phyloP scores from a whole-genome alignment of 53 echinoderm and acorn worm species.

The Stichopus horrens region DNA sequence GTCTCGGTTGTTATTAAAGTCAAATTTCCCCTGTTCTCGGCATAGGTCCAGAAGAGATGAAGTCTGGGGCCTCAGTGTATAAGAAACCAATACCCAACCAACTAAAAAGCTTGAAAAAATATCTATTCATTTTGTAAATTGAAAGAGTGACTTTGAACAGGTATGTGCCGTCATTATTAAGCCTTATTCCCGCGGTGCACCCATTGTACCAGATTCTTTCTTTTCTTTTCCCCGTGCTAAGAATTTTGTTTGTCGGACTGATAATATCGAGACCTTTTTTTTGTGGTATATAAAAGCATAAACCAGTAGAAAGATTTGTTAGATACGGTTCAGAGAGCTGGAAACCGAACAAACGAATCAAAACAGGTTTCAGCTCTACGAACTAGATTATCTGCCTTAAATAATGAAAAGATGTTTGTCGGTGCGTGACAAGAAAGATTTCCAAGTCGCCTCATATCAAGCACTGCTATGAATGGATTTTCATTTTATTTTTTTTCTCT shows the following conservation, averaged over 20 bases:
- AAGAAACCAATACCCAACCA: no score
- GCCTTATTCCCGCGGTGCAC: no score
- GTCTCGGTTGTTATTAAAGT: no score
- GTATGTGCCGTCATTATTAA: no score
- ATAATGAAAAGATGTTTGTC: background rate
- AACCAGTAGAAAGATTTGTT: background rate
- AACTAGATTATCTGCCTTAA: background rate
- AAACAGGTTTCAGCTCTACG: no score
- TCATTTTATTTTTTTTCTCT: background rate
- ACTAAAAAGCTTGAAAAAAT: no score
- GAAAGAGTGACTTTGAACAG: no score
- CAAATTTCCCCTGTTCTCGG: no score
- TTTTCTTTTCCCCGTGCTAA: background rate
- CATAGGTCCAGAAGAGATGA: no score
- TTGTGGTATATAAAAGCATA: background rate
- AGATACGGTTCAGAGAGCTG: background rate
- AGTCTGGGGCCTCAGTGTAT: no score
- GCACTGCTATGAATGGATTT: background rate
- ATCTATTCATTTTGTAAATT: no score
- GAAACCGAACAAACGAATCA: background rate
- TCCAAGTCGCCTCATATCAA: background rate
- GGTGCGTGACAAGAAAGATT: background rate
- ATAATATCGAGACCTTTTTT: background rate
- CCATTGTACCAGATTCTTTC: background rate
- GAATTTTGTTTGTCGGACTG: background rate